Conservation (phyloP, 1,140 invertebrate species). For the Calosoma granatense region DNA sequence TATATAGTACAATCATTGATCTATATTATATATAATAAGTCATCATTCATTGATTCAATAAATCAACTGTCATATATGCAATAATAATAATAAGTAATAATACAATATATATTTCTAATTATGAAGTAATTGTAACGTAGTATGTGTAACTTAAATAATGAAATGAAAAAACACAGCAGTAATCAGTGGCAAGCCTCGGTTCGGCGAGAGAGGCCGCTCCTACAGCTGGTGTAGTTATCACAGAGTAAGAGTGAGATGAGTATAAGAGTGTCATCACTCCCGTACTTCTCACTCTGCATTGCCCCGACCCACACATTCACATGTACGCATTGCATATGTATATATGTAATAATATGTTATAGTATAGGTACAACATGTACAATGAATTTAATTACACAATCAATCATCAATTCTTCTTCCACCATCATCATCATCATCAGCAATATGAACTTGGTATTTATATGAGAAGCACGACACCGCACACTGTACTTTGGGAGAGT, state of each 20-base stretch:
- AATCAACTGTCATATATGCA: not conserved
- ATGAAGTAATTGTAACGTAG: not conserved
- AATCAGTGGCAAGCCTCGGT: slow-evolving; percentile 20
- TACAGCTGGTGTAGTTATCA: slow-evolving; percentile 28
- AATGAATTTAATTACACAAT: too few species aligned
- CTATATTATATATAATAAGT: not conserved
- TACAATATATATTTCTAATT: not conserved
- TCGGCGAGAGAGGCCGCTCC: slow-evolving; percentile 20
- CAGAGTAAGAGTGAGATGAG: slow-evolving; percentile 20
- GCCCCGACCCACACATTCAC: slow-evolving; percentile 28
- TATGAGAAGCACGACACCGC: too few species aligned
- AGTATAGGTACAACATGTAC: too few species aligned
- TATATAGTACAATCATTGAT: too few species aligned
- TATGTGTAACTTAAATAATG: slow-evolving; percentile 4
- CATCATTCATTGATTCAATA: not conserved
- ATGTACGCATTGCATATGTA: too few species aligned
- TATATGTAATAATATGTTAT: too few species aligned
- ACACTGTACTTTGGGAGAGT: too few species aligned
- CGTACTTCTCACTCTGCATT: slow-evolving; percentile 36
- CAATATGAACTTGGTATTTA: too few species aligned
- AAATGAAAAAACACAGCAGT: slow-evolving; percentile 21
- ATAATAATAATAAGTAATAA: slow-evolving; percentile 3
- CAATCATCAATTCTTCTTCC: too few species aligned
- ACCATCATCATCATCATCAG: too few species aligned
- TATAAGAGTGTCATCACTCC: too few species aligned